These are phyloP conservation scores for Arrhamphus sclerolepis DNA, from an alignment of 2,797 vertebrate species.

Conservation along the genomic window DNA sequence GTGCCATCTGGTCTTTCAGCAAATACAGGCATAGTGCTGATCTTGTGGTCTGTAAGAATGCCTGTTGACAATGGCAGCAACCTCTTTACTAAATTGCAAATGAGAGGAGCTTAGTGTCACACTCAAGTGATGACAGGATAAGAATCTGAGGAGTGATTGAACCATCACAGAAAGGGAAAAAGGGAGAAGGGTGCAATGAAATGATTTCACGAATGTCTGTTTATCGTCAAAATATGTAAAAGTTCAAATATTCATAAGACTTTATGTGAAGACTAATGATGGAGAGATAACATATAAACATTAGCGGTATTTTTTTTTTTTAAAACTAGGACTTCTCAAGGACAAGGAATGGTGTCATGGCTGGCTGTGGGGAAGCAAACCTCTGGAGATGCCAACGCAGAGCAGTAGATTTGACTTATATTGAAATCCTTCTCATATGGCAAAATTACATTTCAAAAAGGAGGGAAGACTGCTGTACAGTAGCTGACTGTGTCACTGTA, in stretches of 20 bases:
- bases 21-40: slow-evolving; percentile 59
- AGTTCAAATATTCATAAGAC: slow-evolving; percentile 3
- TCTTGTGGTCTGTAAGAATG: slow-evolving; percentile 36
- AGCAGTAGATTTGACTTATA: slow-evolving; percentile 25
- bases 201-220: slow-evolving; percentile 1
- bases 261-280: slow-evolving; percentile 23
- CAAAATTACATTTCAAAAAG: slow-evolving; percentile 17
- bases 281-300: not conserved
- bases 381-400: slow-evolving; percentile 45
- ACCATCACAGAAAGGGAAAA: not conserved
- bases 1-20: slow-evolving; percentile 67
- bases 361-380: slow-evolving; percentile 46
- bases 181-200: not conserved
- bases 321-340: slow-evolving; percentile 67
- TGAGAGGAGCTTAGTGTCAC: slow-evolving; percentile 23
- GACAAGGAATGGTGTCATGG: slow-evolving; percentile 50
- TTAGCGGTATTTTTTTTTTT: slow-evolving; percentile 3
- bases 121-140: slow-evolving; percentile 17
- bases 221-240: slow-evolving; percentile 1
- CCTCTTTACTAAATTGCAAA: slow-evolving; percentile 49
- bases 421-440: slow-evolving; percentile 17
- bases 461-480: not conserved
- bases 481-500: slow-evolving; percentile 15
- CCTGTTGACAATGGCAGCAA: slow-evolving; percentile 54
- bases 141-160: slow-evolving; percentile 11